Percentiles rank a stretch among this genome's conserved stretches.
These are phyloP conservation scores for Amblyraja radiata DNA, from an alignment of 2,797 vertebrate genomes.

Conservation along the genomic window DNA sequence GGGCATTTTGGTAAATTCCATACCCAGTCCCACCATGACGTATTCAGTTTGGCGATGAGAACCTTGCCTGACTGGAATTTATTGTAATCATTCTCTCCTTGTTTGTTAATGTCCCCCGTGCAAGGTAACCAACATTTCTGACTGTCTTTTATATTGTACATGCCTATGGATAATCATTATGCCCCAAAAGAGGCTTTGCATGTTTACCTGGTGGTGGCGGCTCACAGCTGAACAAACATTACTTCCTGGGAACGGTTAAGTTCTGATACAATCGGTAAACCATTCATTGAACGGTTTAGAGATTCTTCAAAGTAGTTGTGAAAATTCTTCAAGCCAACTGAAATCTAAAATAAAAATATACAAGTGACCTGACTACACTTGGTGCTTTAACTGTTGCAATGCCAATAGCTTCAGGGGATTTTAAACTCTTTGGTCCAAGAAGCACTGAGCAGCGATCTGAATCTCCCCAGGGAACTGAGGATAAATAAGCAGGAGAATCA, in stretches of 20 bases:
- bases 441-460: neutral
- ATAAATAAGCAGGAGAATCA: conserved; percentile 14
- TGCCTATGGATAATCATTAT: neutral
- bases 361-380: neutral
- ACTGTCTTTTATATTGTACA: neutral
- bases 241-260: neutral
- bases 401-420: neutral
- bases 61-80: neutral
- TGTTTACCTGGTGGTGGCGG: neutral
- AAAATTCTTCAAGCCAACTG: conserved; percentile 6
- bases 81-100: no score
- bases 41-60: neutral
- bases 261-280: neutral
- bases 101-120: neutral
- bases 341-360: neutral
- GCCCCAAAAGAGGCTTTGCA: neutral
- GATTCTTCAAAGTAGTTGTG: neutral
- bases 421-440: neutral
- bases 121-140: neutral
- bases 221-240: neutral
- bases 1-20: no score
- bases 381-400: neutral
- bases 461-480: neutral
- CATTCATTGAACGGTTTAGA: neutral
- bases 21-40: neutral